phyloP scores from a whole-genome alignment of 2,888 invertebrate genomes.

The Pheosia tremula region DNA sequence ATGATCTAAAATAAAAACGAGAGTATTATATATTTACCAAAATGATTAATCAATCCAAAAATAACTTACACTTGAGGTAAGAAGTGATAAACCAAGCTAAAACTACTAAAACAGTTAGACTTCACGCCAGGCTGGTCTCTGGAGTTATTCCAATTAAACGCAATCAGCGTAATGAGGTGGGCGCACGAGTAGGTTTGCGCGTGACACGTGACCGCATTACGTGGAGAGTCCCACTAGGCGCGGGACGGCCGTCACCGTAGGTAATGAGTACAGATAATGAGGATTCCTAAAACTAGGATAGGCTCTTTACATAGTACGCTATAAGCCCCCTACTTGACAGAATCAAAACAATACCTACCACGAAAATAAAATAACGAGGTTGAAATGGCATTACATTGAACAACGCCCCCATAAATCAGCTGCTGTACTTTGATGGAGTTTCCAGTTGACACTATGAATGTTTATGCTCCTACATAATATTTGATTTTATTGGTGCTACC shows the following conservation, averaged over 20 bases:
- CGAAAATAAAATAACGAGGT: background rate
- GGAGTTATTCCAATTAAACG: slow-evolving; percentile 19
- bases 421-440: background rate
- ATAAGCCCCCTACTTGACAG: background rate
- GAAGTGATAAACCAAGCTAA: background rate
- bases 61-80: no score
- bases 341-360: background rate
- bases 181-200: slow-evolving; percentile 11
- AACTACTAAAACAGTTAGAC: background rate
- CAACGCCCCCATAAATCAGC: background rate
- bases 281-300: background rate
- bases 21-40: no score
- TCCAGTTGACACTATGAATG: background rate
- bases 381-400: background rate
- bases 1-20: no score
- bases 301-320: background rate
- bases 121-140: slow-evolving; percentile 19
- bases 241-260: background rate
- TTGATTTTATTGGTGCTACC: background rate
- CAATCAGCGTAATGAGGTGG: slow-evolving; percentile 16
- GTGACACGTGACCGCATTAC: slow-evolving; percentile 26
- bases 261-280: background rate
- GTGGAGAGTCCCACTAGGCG: background rate
- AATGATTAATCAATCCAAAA: no score
- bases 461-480: background rate